Percentiles rank a stretch among this genome's conserved stretches.
Evolutionary conservation across 2,888 invertebrate genomes (phyloP).

Genomic region (Plagodis pulveraria): DNA sequence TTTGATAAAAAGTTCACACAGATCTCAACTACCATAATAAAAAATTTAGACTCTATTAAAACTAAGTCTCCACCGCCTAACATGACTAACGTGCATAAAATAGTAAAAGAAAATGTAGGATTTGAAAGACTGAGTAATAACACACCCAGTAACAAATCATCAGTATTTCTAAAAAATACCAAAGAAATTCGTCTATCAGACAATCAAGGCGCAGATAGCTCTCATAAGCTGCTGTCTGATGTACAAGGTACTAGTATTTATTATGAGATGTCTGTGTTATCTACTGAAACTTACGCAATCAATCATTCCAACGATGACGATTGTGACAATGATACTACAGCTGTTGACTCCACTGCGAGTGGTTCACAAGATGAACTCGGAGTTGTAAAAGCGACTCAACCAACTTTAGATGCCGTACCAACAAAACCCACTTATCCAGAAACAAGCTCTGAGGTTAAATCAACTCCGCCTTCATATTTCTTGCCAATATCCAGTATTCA

Average conservation of each 20-base stretch:
- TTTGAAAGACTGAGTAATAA: slow-evolving; percentile 75
- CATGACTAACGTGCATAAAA: slow-evolving; percentile 59
- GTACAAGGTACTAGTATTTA: slow-evolving; percentile 81
- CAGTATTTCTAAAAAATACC: slow-evolving; percentile 82
- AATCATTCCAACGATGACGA: slow-evolving; percentile 68
- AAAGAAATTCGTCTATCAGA: slow-evolving; percentile 78
- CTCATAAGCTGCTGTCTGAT: slow-evolving; percentile 72
- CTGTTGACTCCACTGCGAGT: slow-evolving; percentile 58
- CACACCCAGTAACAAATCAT: slow-evolving; percentile 76
- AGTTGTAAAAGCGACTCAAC: slow-evolving; percentile 53
- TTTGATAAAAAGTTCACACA: slow-evolving; percentile 82
- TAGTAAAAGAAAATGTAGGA: slow-evolving; percentile 64
- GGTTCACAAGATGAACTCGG: slow-evolving; percentile 60
- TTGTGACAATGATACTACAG: slow-evolving; percentile 69
- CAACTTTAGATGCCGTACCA: slow-evolving; percentile 31
- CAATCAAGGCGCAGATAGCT: slow-evolving; percentile 71
- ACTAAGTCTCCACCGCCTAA: slow-evolving; percentile 58
- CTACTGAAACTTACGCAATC: slow-evolving; percentile 76
- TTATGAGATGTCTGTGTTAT: slow-evolving; percentile 79
- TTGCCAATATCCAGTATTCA: slow-evolving; percentile 52
- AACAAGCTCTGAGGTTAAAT: slow-evolving; percentile 46
- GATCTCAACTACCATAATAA: slow-evolving; percentile 81
- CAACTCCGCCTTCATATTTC: slow-evolving; percentile 51
- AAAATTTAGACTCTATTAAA: slow-evolving; percentile 73
- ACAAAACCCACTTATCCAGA: slow-evolving; percentile 22